Base-by-base conservation (phyloP, 2,888 invertebrate genomes). In the Polymixis lichenea region DNA sequence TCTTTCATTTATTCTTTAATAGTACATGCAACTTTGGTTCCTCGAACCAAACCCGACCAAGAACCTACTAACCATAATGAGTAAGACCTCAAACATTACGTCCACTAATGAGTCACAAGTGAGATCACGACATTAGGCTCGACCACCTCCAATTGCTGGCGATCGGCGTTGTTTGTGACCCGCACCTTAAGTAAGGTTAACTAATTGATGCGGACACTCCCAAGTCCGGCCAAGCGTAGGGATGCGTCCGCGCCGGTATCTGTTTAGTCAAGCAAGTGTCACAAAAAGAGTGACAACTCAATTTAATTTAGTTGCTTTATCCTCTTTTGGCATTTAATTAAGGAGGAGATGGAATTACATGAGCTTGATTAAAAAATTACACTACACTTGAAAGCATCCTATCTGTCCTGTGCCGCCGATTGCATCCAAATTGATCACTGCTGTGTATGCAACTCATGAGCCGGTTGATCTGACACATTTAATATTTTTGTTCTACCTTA, bases 131-230 rank as follows among this genome's bases (percentile, higher is more conserved):
- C 83, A 81, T 80, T 64, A 77, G 78, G 61, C 73, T 76, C 78
- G 74, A 84, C 83, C 88, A 89, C 89, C 89, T 89, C 85, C 91
- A 90, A 90, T 90, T 89, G 90, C 64, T 86, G 72, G 51, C 77
- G 82, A 82, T 79, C 82, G 88, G 89, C 89, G 91, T 89, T 93
- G 93, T 94, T 95, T 95, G 95, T 95, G 95, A 95, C 95, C 95
- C 96, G 95, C 95, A 95, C 94, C 95, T 95, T 94, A 95, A 95
- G 92, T 95, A 95, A 96, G 95, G 96, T 96, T 95, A 96, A 96
- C 90, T 95, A 95, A 95, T 95, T 93, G 95, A 94, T 93, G 92
- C 90, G 89, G 90, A 90, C 92, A 91, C 88, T 86, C 82, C 72
- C 71, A 71, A 76, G 71, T 72, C 60, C 84, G 75, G 68, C 75